These are phyloP conservation scores for Salpingus planirostris DNA, from an alignment of 2,888 invertebrate species.

Conservation along the genomic window DNA sequence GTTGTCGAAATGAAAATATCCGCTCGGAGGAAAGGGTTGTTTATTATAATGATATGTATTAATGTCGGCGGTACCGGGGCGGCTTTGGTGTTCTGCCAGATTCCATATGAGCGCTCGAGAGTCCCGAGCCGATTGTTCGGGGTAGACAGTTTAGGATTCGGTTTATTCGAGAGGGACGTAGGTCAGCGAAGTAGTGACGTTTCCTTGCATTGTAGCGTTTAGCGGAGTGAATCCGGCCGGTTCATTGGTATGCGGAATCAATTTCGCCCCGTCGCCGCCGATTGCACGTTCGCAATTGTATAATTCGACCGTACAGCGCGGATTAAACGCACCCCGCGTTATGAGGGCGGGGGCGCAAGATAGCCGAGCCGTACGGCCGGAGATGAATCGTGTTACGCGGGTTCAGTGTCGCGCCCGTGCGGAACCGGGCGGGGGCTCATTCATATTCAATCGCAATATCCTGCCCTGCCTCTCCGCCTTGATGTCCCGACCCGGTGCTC, in stretches of 20 bases:
- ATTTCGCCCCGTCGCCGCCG: slow-evolving; percentile 9
- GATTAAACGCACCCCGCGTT: slow-evolving; percentile 10
- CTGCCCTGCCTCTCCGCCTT: slow-evolving; percentile 18
- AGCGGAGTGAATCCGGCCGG: slow-evolving; percentile 3
- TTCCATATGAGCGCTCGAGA: slow-evolving; percentile 9
- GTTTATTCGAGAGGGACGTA: slow-evolving; percentile 12
- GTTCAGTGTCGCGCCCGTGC: slow-evolving; percentile 20
- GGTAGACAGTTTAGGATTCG: slow-evolving; percentile 8
- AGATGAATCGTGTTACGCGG: slow-evolving; percentile 25
- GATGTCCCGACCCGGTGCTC: slow-evolving; percentile 14
- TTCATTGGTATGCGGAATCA: slow-evolving; percentile 13
- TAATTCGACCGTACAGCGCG: slow-evolving; percentile 7
- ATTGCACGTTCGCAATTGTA: slow-evolving; percentile 12
- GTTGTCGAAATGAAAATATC: no score
- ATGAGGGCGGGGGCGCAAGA: slow-evolving; percentile 18
- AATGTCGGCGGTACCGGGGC: no score
- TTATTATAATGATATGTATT: no score
- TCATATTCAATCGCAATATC: slow-evolving; percentile 36
- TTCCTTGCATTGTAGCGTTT: slow-evolving; percentile 9
- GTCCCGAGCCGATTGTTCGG: slow-evolving; percentile 10
- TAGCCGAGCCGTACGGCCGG: slow-evolving; percentile 21
- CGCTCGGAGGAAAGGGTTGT: no score
- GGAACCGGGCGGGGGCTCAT: slow-evolving; percentile 25
- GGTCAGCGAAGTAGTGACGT: slow-evolving; percentile 12
- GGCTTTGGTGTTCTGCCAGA: no score